These are phyloP conservation scores for Echinops telfairi DNA, from an alignment of 2,113 vertebrate species.

Conservation along the genomic window DNA sequence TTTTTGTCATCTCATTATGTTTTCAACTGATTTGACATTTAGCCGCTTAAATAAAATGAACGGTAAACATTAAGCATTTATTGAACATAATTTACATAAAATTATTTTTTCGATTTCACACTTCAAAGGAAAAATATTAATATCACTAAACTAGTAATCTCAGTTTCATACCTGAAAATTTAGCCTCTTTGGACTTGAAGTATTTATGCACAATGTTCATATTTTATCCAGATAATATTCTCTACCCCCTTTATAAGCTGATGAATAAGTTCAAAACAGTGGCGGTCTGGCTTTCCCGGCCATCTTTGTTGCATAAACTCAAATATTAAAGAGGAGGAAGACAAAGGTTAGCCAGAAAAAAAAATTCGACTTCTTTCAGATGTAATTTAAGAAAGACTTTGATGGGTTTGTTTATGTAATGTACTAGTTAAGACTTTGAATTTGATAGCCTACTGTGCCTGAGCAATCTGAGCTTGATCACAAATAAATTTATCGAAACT, in stretches of 20 bases:
- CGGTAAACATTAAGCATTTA: slow-evolving; percentile 44
- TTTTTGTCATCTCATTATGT: slow-evolving; percentile 56
- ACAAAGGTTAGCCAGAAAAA: not conserved
- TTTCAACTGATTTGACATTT: slow-evolving; percentile 56
- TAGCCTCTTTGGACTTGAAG: not conserved
- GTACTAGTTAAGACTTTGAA: not conserved
- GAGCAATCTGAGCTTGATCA: not conserved
- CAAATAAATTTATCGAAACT: not conserved
- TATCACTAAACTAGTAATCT: not conserved
- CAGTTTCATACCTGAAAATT: not conserved
- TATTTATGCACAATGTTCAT: not conserved
- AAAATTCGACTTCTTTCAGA: not conserved
- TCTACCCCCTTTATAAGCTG: not conserved
- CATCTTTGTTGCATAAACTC: not conserved
- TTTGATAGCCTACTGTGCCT: not conserved
- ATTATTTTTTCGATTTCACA: slow-evolving; percentile 40
- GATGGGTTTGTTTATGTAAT: not conserved
- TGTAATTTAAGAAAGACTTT: not conserved
- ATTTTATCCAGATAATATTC: not conserved
- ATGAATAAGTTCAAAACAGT: not conserved
- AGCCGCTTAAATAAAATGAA: slow-evolving; percentile 15
- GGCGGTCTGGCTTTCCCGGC: not conserved
- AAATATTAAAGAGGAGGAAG: not conserved
- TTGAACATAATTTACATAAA: slow-evolving; percentile 51
- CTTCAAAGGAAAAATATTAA: not conserved